phyloP scores from a whole-genome alignment of 2,888 invertebrate genomes.

The Eumerus sabulonum region DNA sequence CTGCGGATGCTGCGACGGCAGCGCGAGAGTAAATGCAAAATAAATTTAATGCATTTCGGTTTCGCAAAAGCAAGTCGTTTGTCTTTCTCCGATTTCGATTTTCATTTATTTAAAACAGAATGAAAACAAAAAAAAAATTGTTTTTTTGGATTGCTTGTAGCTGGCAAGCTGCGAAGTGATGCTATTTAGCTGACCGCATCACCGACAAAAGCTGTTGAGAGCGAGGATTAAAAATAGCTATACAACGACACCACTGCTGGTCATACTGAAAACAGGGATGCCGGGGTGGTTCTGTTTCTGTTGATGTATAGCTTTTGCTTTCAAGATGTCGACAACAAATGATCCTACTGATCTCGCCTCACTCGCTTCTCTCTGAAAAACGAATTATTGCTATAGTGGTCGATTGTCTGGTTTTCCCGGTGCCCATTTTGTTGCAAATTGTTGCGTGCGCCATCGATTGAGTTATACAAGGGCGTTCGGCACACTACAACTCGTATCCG shows the following conservation, averaged over 20 bases:
- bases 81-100: slow-evolving; percentile 44
- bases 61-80: slow-evolving; percentile 33
- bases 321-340: slow-evolving; percentile 63
- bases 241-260: slow-evolving; percentile 15
- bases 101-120: slow-evolving; percentile 49
- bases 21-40: slow-evolving; percentile 39
- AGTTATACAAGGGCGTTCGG: slow-evolving; percentile 55
- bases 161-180: slow-evolving; percentile 46
- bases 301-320: slow-evolving; percentile 51
- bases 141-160: slow-evolving; percentile 35
- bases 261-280: slow-evolving; percentile 1
- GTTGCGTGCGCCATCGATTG: slow-evolving; percentile 60
- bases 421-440: slow-evolving; percentile 49
- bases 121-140: slow-evolving; percentile 1
- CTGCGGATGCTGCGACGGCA: slow-evolving; percentile 1
- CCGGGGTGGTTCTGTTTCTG: neutral
- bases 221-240: slow-evolving; percentile 33
- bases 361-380: slow-evolving; percentile 21
- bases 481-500: slow-evolving; percentile 28
- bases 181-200: slow-evolving; percentile 56
- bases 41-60: slow-evolving; percentile 52
- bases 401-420: slow-evolving; percentile 24
- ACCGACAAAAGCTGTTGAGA: slow-evolving; percentile 25
- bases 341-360: slow-evolving; percentile 44
- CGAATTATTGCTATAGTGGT: slow-evolving; percentile 37